Percentiles rank a stretch among this genome's conserved stretches.
Evolutionary conservation across 2,113 vertebrate genomes (phyloP).

Genomic region (Smithornis capensis): DNA sequence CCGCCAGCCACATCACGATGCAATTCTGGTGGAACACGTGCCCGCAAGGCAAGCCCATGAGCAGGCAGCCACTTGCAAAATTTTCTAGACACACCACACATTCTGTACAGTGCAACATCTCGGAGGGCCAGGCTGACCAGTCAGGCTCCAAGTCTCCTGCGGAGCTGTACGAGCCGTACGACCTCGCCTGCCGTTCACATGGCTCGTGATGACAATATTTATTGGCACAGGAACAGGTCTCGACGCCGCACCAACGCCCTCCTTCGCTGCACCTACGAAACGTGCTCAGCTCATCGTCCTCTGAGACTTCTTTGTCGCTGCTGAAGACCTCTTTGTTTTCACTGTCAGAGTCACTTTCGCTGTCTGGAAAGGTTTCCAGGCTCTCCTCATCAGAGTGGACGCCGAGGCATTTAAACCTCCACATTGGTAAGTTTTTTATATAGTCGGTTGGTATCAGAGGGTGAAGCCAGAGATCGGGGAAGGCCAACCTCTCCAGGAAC

Average conservation of each 20-base stretch:
- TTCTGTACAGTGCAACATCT: conserved; percentile 87
- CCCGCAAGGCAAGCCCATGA: conserved; percentile 92
- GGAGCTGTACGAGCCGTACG: conserved; percentile 20
- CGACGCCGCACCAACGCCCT: background rate
- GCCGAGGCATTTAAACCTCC: conserved; percentile 80
- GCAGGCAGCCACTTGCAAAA: conserved; percentile 83
- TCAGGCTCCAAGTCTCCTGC: conserved; percentile 72
- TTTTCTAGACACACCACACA: conserved; percentile 97
- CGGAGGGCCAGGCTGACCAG: conserved; percentile 84
- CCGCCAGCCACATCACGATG: conserved; percentile 91
- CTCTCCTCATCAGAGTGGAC: conserved; percentile 55
- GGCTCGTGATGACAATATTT: conserved; percentile 9
- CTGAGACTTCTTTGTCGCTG: conserved; percentile 37
- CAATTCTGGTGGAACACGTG: conserved; percentile 97
- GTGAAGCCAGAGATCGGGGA: conserved; percentile 95
- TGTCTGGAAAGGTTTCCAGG: conserved; percentile 71
- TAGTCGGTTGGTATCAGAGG: conserved; percentile 92
- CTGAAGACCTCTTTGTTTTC: conserved; percentile 65
- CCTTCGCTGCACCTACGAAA: background rate
- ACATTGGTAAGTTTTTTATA: conserved; percentile 89
- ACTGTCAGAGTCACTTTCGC: conserved; percentile 75
- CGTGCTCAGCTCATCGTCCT: conserved; percentile 50
- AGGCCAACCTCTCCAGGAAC: conserved; percentile 88
- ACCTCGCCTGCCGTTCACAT: background rate
- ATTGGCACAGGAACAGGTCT: conserved; percentile 48